Evolutionary conservation across 2,797 vertebrate species (phyloP).

Genomic region (Cottoperca gobio): DNA sequence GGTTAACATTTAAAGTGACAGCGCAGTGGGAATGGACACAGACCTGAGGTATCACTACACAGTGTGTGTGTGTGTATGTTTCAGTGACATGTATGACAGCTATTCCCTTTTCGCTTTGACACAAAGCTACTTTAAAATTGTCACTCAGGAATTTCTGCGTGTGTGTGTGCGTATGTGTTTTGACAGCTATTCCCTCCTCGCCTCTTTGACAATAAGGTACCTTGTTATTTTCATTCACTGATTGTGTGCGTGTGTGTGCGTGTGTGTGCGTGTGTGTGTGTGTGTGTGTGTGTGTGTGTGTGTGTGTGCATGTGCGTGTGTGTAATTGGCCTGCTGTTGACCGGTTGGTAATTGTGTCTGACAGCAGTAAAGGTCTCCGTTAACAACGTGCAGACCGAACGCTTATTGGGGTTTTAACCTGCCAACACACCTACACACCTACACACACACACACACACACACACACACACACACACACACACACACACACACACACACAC

Average conservation of each 20-base stretch:
- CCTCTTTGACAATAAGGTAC: constrained; percentile 41
- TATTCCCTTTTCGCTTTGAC: constrained; percentile 42
- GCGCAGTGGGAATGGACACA: constrained; percentile 6
- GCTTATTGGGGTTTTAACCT: constrained; percentile 66
- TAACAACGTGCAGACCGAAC: constrained; percentile 39
- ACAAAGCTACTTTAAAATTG: constrained; percentile 44
- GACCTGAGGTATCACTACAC: constrained; percentile 8
- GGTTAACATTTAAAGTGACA: constrained; percentile 31
- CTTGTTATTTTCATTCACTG: constrained; percentile 42
- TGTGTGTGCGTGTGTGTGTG: constrained; percentile 24
- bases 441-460: constrained; percentile 4
- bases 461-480: constrained; percentile 19
- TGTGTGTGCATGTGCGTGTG: constrained; percentile 13
- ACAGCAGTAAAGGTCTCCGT: constrained; percentile 67
- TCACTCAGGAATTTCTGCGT: constrained; percentile 25
- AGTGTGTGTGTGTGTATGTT: constrained; percentile 12
- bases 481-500: constrained; percentile 27
- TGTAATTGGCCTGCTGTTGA: constrained; percentile 63
- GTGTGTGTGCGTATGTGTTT: constrained; percentile 22
- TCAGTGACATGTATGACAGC: constrained; percentile 39
- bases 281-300: constrained; percentile 23
- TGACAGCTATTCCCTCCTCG: constrained; percentile 46
- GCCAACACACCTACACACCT: constrained; percentile 16
- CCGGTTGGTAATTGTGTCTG: constrained; percentile 62
- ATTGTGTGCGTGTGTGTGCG: constrained; percentile 15